These are phyloP conservation scores for Rhagologus leucostigma DNA, from an alignment of 2,113 vertebrate species.

Conservation along the genomic window DNA sequence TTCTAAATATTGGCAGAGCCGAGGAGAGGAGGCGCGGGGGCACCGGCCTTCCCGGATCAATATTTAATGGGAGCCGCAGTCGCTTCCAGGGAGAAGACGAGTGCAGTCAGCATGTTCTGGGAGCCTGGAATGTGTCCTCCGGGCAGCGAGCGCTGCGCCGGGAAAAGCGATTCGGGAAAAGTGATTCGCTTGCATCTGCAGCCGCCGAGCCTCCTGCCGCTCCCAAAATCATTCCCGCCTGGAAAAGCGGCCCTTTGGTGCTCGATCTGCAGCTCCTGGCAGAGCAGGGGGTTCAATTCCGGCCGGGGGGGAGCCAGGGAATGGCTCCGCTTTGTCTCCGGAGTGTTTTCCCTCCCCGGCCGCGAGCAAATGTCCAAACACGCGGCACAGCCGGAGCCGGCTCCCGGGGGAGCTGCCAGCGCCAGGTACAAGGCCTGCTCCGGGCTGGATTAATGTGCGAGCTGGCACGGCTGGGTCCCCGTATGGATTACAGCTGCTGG, in stretches of 20 bases:
- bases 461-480: background rate
- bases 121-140: background rate
- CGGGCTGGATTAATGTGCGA: background rate
- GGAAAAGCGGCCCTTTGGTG: background rate
- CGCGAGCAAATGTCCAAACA: accelerated
- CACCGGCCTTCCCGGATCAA: constrained; percentile 29
- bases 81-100: background rate
- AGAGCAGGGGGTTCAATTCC: accelerated
- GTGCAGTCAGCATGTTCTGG: background rate
- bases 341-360: background rate
- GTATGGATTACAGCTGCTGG: background rate
- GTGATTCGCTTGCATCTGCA: background rate
- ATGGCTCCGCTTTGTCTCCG: accelerated
- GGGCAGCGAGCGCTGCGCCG: background rate
- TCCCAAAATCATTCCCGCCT: background rate
- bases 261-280: accelerated
- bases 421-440: background rate
- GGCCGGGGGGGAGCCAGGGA: background rate
- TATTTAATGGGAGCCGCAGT: constrained; percentile 15
- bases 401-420: background rate
- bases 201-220: background rate
- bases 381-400: background rate
- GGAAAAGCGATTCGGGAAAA: background rate
- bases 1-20: background rate
- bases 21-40: background rate